Evolutionary conservation across 2,888 invertebrate genomes (phyloP).

Genomic region (Cosmia trapezina): DNA sequence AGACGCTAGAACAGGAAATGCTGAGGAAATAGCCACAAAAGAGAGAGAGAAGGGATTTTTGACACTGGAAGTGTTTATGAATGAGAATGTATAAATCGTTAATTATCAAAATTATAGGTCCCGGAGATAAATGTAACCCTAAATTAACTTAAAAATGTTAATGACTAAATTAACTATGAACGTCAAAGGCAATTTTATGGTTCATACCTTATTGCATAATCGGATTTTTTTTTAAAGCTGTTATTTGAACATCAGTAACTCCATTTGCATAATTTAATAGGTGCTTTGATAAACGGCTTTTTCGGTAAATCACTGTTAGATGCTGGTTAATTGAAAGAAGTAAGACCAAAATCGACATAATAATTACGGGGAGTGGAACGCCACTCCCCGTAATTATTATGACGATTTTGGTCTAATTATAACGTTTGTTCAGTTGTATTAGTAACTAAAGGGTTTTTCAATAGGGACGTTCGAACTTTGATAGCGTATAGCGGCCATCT

Average conservation of each 20-base stretch:
- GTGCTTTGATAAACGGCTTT: background rate
- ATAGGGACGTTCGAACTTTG: too few relatives aligned
- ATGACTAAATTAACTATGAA: slow-evolving; percentile 45
- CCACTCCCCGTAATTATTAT: too few relatives aligned
- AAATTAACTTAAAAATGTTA: slow-evolving; percentile 51
- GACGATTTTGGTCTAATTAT: too few relatives aligned
- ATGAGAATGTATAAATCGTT: slow-evolving; percentile 13
- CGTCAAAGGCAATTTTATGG: slow-evolving; percentile 48
- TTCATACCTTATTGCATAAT: slow-evolving; percentile 28
- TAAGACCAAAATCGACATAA: background rate
- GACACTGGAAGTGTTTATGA: slow-evolving; percentile 14
- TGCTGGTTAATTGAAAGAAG: slow-evolving; percentile 17
- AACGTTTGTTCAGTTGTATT: too few relatives aligned
- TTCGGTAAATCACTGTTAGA: slow-evolving; percentile 40
- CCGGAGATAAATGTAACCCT: slow-evolving; percentile 42
- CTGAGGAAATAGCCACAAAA: background rate
- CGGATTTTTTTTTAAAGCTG: slow-evolving; percentile 39
- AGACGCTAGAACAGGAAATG: too few relatives aligned
- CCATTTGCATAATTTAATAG: slow-evolving; percentile 54
- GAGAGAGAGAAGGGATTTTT: background rate
- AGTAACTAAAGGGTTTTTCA: too few relatives aligned
- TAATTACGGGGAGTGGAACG: slow-evolving; percentile 41
- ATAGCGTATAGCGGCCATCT: too few relatives aligned
- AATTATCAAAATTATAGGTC: slow-evolving; percentile 34
- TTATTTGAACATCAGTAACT: slow-evolving; percentile 46